Percentiles rank a stretch among this genome's conserved stretches.
Evolutionary conservation across 2,113 vertebrate genomes (phyloP).

Genomic region (Gymnogyps californianus): DNA sequence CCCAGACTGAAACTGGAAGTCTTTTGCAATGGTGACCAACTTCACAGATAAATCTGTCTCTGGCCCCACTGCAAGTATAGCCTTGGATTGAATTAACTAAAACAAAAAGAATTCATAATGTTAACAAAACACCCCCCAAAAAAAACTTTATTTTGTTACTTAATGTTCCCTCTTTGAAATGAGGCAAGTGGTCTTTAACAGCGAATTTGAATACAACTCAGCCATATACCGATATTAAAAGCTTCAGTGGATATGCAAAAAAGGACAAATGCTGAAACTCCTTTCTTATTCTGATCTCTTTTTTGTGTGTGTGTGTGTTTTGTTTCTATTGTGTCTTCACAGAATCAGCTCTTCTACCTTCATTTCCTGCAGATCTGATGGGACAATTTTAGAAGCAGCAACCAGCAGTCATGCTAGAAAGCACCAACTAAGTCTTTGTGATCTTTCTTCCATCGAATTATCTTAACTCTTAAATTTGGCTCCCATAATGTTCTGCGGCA

Average conservation of each 20-base stretch:
- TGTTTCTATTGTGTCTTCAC: background rate
- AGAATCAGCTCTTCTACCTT: background rate
- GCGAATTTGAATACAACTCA: background rate
- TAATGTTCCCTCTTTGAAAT: background rate
- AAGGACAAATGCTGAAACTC: background rate
- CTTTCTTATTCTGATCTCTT: background rate
- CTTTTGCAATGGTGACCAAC: background rate
- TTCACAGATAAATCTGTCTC: background rate
- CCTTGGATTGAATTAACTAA: background rate
- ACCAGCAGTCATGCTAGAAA: background rate
- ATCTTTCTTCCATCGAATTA: background rate
- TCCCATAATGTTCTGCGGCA: background rate
- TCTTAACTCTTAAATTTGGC: background rate
- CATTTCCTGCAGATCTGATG: background rate
- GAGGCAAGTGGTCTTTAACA: background rate
- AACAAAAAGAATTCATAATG: background rate
- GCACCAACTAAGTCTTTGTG: background rate
- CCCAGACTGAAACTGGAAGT: background rate
- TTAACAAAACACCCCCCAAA: background rate
- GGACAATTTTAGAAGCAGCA: background rate
- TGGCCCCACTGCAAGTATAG: background rate
- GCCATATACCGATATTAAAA: background rate
- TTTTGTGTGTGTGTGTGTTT: background rate
- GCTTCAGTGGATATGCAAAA: background rate
- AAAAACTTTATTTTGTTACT: background rate